Base-by-base conservation (phyloP, 2,888 invertebrate species). In the Eristalis pertinax region DNA sequence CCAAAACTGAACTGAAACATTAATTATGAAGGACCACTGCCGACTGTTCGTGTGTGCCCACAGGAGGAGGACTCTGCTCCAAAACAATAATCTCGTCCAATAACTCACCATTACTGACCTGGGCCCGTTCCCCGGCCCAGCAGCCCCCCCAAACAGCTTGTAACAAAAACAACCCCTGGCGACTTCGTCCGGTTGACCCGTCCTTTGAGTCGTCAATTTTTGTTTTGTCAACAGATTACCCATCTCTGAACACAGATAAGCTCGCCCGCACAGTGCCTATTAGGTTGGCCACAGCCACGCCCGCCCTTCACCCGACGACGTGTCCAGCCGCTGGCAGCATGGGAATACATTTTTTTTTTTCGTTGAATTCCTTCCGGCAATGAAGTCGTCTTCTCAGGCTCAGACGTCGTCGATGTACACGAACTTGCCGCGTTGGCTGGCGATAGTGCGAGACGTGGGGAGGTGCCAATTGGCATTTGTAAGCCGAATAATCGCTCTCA, bases 41-140 rank as follows among this genome's bases (percentile, higher is more conserved):
- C 60, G 26, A 62, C 38, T 67, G 56, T 63, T 56, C 29, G 58
- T 64, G 68, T 41, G 35, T 69, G 41, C 56, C 56, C 22, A 50
- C 38, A 35, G 74, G 29, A 29, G 22, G 38, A 70, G 58, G 7
- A 41, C 29, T 5, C 19, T 73, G 32, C 41, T 58, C 41, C 60
- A 70, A 70, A 74, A 74, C 70, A 56, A 84, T 62, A 79, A 79
- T 67, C 74, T 38, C 69, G 19, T 64, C 60, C 50, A 69, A 70
- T 72, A 78, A 78, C 64, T 64, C 56, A 15, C 29, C 29, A 50
- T 68, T 77, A 62, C n/a, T 29, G 15, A 8, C 8, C 7, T 2
- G 19, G 19, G 38, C 10, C 13, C 38, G 8, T 10, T 10, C 0
- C 13, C 38, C 11, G 38, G 1, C 38, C 13, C 1, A 38, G 38